Percentiles rank a stretch among this genome's conserved stretches.
Conservation (phyloP, 2,888 invertebrate genomes). For the Meta bourneti region DNA sequence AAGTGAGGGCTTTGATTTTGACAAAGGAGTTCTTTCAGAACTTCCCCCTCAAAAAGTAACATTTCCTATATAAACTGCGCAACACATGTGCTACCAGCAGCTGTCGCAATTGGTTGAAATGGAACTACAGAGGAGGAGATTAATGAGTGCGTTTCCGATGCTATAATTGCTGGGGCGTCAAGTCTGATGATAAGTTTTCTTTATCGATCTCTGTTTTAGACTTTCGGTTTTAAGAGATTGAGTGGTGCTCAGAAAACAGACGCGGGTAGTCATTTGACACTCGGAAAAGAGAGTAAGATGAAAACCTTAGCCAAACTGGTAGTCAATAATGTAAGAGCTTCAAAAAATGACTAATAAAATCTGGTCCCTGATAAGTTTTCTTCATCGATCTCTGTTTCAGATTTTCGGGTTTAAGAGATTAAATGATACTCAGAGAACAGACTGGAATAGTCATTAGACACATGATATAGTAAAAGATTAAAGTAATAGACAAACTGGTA, state of each 20-base stretch:
- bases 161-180: constrained; percentile 66
- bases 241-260: too few species aligned
- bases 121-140: constrained; percentile 46
- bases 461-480: too few species aligned
- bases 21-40: constrained; percentile 63
- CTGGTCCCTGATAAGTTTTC: constrained; percentile 59
- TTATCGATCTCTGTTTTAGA: constrained; percentile 36
- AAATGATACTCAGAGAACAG: too few species aligned
- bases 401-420: neutral
- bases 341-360: neutral
- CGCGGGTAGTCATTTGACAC: too few species aligned
- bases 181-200: constrained; percentile 50
- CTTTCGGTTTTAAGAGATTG: neutral
- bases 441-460: too few species aligned
- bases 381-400: constrained; percentile 30
- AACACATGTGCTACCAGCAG: constrained; percentile 63
- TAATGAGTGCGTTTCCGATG: constrained; percentile 60
- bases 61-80: constrained; percentile 56
- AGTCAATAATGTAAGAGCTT: too few species aligned
- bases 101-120: constrained; percentile 62
- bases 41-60: constrained; percentile 14
- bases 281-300: too few species aligned
- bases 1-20: constrained; percentile 32
- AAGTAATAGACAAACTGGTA: too few species aligned
- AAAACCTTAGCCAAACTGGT: too few species aligned